These are phyloP conservation scores for Ammodytes marinus DNA, from an alignment of 2,113 vertebrate species.

Conservation along the genomic window DNA sequence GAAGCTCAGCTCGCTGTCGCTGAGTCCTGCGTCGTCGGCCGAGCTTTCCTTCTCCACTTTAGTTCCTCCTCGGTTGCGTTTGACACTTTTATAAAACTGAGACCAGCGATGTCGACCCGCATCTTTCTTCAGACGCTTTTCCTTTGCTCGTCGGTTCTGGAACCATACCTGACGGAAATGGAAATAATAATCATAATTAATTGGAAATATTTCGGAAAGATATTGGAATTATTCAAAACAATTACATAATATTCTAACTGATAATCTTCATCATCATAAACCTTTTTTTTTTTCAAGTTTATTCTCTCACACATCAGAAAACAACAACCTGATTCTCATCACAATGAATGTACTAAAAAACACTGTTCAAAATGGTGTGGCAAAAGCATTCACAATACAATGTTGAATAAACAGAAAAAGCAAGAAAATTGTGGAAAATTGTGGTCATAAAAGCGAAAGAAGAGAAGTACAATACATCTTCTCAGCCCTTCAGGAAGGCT, in stretches of 20 bases:
- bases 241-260: background rate
- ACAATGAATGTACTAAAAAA: background rate
- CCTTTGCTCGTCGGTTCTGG: conserved; percentile 97
- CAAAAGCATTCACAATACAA: background rate
- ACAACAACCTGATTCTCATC: background rate
- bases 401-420: background rate
- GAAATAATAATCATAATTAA: background rate
- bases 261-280: no score
- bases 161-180: conserved; percentile 92
- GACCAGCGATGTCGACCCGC: conserved; percentile 98
- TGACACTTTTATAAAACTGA: conserved; percentile 97
- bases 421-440: background rate
- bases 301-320: no score
- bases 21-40: conserved; percentile 94
- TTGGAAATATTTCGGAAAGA: background rate
- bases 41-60: conserved; percentile 98
- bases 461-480: background rate
- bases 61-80: conserved; percentile 89
- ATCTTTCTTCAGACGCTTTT: conserved; percentile 98
- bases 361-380: background rate
- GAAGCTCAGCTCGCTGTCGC: conserved; percentile 99
- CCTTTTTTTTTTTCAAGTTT: no score
- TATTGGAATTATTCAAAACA: background rate
- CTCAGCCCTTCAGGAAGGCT: background rate
- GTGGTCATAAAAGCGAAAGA: background rate